A percentile compares a stretch with the other conserved stretches of the same genome.
phyloP scores from a whole-genome alignment of 2,888 invertebrate genomes.

The Cryptocephalus moraei region DNA sequence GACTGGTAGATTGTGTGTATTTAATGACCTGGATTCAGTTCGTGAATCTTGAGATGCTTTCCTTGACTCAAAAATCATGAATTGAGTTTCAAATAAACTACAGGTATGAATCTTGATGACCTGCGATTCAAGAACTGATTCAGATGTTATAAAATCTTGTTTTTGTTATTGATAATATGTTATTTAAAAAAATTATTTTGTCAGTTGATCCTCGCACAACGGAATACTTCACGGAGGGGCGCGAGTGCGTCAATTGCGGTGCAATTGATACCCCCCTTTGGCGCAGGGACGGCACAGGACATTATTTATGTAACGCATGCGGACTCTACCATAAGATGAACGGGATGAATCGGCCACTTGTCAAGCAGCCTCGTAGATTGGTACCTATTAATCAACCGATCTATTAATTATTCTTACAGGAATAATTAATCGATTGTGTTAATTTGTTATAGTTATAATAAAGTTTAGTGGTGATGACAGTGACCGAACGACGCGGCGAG shows the following conservation, averaged over 20 bases:
- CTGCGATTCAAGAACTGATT: too few species aligned
- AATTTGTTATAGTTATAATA: background rate
- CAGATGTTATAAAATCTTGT: too few species aligned
- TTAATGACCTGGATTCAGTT: too few species aligned
- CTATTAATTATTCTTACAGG: too few species aligned
- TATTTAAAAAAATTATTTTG: background rate
- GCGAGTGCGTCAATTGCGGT: constrained; percentile 97
- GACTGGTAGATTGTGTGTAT: too few species aligned
- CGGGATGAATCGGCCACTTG: constrained; percentile 85
- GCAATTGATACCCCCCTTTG: constrained; percentile 94
- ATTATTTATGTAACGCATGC: constrained; percentile 99
- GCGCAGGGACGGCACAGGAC: constrained; percentile 97
- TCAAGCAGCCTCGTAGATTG: constrained; percentile 85
- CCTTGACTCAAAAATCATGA: too few species aligned
- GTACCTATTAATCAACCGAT: constrained; percentile 41
- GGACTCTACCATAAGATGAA: constrained; percentile 97
- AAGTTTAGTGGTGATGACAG: constrained; percentile 1
- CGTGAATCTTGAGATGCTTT: too few species aligned
- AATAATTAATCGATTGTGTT: too few species aligned
- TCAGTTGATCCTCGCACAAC: constrained; percentile 34
- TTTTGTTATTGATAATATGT: too few species aligned
- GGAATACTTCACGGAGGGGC: constrained; percentile 61
- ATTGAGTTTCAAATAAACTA: too few species aligned
- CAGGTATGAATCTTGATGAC: too few species aligned
- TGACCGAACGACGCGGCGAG: constrained; percentile 20